Evolutionary conservation across 2,888 invertebrate genomes (phyloP).

Genomic region (Theristus sp.): DNA sequence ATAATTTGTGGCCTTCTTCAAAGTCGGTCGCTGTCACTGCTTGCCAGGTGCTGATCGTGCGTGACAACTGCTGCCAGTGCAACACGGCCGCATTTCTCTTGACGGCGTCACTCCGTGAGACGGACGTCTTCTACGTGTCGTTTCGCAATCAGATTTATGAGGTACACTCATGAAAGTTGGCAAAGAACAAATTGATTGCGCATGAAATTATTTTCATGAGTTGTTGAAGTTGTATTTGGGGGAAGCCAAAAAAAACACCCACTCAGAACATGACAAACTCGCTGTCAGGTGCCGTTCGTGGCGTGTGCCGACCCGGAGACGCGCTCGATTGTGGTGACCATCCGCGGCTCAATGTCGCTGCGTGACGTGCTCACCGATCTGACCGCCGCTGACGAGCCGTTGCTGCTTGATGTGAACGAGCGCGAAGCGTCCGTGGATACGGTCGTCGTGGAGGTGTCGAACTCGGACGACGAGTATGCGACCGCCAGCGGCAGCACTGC

Average conservation of each 20-base stretch:
- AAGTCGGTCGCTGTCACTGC: too few relatives aligned
- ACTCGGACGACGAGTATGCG: too few relatives aligned
- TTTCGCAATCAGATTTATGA: constrained; percentile 68
- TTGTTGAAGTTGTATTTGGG: too few relatives aligned
- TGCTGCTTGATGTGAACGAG: too few relatives aligned
- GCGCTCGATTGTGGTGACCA: constrained; percentile 56
- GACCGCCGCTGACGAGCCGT: constrained; percentile 10
- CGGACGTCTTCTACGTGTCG: constrained; percentile 64
- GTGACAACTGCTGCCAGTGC: constrained; percentile 75
- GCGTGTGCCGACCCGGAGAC: constrained; percentile 63
- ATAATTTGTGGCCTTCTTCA: too few relatives aligned
- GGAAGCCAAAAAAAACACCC: too few relatives aligned
- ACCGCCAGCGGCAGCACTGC: too few relatives aligned
- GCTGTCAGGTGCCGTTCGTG: constrained; percentile 70
- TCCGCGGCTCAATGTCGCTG: constrained; percentile 65
- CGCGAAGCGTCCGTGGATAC: too few relatives aligned
- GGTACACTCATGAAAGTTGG: constrained; percentile 32
- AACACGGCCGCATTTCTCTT: constrained; percentile 63
- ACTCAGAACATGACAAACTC: too few relatives aligned
- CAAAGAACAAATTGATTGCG: not conserved
- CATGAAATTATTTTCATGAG: too few relatives aligned
- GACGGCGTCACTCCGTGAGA: constrained; percentile 47
- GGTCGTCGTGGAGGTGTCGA: too few relatives aligned
- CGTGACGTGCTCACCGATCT: constrained; percentile 47
- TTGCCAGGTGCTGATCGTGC: constrained; percentile 42